A percentile compares a stretch with the other conserved stretches of the same genome.
phyloP scores from a whole-genome alignment of 2,888 invertebrate genomes.

The Ephialtes manifestator region DNA sequence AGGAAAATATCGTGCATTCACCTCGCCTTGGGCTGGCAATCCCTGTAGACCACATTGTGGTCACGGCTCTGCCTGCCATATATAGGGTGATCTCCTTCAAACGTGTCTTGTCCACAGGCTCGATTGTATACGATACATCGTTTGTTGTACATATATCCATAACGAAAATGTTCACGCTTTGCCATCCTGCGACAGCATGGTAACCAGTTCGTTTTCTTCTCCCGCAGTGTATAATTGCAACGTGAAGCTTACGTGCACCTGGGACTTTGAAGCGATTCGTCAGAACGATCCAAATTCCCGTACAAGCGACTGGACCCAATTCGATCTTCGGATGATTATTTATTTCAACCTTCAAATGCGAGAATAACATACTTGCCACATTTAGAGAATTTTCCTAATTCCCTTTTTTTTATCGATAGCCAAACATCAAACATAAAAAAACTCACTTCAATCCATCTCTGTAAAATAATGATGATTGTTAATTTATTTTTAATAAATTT shows the following conservation, averaged over 20 bases:
- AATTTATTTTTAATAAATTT: too few relatives aligned
- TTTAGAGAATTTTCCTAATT: too few relatives aligned
- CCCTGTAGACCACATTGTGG: constrained; percentile 60
- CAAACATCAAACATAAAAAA: too few relatives aligned
- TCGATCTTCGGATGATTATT: not conserved
- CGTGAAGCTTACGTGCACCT: not conserved
- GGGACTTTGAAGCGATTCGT: constrained; percentile 4
- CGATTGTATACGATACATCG: constrained; percentile 39
- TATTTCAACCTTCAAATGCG: too few relatives aligned
- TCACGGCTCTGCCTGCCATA: constrained; percentile 63
- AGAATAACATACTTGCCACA: not conserved
- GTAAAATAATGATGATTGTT: too few relatives aligned
- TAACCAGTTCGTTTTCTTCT: not conserved
- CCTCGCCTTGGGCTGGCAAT: constrained; percentile 49
- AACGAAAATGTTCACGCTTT: not conserved
- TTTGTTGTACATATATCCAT: not conserved
- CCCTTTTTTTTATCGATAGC: too few relatives aligned
- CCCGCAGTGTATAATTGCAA: not conserved
- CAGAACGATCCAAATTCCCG: not conserved
- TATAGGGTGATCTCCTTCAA: constrained; percentile 64
- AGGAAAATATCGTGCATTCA: constrained; percentile 62
- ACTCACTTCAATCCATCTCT: too few relatives aligned
- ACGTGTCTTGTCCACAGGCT: constrained; percentile 22
- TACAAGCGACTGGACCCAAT: not conserved
- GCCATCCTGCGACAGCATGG: too few relatives aligned